Evolutionary conservation across 2,888 invertebrate species (phyloP).

Genomic region (Brachylomia viminalis): DNA sequence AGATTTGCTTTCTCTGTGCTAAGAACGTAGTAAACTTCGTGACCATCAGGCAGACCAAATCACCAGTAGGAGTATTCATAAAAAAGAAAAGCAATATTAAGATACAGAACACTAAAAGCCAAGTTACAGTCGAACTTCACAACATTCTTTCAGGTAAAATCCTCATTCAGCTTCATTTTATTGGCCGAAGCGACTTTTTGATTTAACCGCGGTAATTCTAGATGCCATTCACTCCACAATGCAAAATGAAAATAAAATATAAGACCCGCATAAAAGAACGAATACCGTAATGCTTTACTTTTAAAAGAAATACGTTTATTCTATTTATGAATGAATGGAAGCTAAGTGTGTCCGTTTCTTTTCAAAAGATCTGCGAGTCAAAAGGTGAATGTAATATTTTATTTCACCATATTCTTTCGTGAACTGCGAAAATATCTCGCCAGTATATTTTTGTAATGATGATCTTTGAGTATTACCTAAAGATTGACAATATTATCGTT

Average conservation of each 20-base stretch:
- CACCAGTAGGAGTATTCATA: background rate
- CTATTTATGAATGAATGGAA: slow-evolving; percentile 53
- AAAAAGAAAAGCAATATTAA: background rate
- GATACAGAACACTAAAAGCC: slow-evolving; percentile 34
- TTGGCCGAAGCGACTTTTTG: slow-evolving; percentile 54
- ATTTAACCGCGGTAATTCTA: slow-evolving; percentile 52
- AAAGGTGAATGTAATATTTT: slow-evolving; percentile 53
- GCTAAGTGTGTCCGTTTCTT: slow-evolving; percentile 51
- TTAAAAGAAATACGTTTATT: slow-evolving; percentile 58
- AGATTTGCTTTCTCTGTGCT: background rate
- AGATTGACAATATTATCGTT: background rate
- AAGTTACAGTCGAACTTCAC: slow-evolving; percentile 16
- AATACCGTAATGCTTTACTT: slow-evolving; percentile 58
- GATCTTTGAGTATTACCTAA: background rate
- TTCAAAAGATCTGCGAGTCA: slow-evolving; percentile 48
- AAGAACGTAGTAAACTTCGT: background rate
- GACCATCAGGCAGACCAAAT: background rate
- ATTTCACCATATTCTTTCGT: slow-evolving; percentile 33
- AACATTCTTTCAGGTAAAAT: slow-evolving; percentile 39
- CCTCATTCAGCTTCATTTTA: slow-evolving; percentile 48
- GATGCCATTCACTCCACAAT: slow-evolving; percentile 63
- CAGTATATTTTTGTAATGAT: slow-evolving; percentile 19
- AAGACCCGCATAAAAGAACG: slow-evolving; percentile 54
- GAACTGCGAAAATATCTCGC: background rate
- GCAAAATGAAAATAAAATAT: slow-evolving; percentile 67